Base-by-base conservation (phyloP, 1,140 invertebrate species). In the Homarus americanus region DNA sequence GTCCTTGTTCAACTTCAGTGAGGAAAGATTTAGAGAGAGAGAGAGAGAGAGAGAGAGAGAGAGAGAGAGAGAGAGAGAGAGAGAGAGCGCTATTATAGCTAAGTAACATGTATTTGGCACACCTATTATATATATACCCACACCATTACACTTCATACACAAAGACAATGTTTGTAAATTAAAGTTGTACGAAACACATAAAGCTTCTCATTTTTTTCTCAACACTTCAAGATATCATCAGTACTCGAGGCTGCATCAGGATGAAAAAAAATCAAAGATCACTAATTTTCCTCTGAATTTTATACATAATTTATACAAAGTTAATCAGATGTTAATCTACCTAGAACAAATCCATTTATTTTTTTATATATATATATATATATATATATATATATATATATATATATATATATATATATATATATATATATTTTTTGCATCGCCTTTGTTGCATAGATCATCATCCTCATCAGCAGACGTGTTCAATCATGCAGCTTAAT, bases 311-410 rank as follows among this genome's bases (percentile, higher is more conserved):
- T 63, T 15, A 17, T 24, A 63, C 20, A 24, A 63, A 5, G 10
- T 24, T 17, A 17, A 17, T 2, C 53, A 63, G 53, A 24, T 63
- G 53, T 15, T 10, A 63, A 17, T 2, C 10, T 63, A 63, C 20
- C 7, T 15, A 15, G 20, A 10, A 63, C 20, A 10, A 3, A 63
- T 63, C 9, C 20, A 17, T 63, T 15, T 63, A 10, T 63, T 15
- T 63, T 15, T 10, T 15, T 24, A 75, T 75, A 34, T 34, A 34
- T 34, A 34, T 75, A 75, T 34, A 75, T 34, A 34, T 34, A 20
- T 75, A 34, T 75, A 75, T 75, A 75, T 75, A 75, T 75, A 75
- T 75, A 75, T 75, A 75, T 75, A 75, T 75, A 75, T 63, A 63
- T 63, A 63, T 63, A 63, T 63, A 63, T 63, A 63, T 63, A 63